A percentile compares a stretch with the other conserved stretches of the same genome.
These are phyloP conservation scores for Forbesichthys agassizii DNA, from an alignment of 2,113 vertebrate genomes.

Conservation along the genomic window DNA sequence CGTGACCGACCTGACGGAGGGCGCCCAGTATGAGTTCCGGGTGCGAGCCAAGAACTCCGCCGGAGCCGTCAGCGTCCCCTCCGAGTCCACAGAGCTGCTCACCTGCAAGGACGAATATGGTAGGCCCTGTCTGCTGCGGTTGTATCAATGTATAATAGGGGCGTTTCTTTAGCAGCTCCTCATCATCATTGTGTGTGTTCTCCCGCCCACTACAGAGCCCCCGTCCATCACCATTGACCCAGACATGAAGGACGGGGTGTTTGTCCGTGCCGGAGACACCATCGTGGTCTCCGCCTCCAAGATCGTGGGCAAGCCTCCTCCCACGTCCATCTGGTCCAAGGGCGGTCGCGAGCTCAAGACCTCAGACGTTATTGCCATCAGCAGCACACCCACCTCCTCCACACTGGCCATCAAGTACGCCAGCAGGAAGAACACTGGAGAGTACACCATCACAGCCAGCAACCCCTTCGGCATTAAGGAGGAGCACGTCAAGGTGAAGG, in stretches of 20 bases:
- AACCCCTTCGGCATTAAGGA: constrained; percentile 97
- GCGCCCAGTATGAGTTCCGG: constrained; percentile 92
- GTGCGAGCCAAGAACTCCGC: constrained; percentile 95
- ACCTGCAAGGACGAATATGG: constrained; percentile 98
- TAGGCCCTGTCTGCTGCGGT: constrained; percentile 66
- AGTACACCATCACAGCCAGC: constrained; percentile 93
- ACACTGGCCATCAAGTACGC: constrained; percentile 90
- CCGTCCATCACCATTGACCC: constrained; percentile 92
- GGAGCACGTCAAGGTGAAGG: constrained; percentile 90
- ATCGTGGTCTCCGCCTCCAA: constrained; percentile 90
- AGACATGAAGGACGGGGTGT: constrained; percentile 91
- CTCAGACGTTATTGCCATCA: constrained; percentile 88
- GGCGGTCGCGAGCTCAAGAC: constrained; percentile 92
- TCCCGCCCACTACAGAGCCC: constrained; percentile 82
- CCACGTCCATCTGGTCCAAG: constrained; percentile 92
- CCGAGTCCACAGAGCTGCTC: constrained; percentile 87
- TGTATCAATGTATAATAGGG: neutral
- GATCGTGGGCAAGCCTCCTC: constrained; percentile 94
- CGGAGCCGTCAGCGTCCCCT: constrained; percentile 91
- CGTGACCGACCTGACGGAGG: constrained; percentile 89
- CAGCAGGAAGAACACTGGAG: constrained; percentile 93
- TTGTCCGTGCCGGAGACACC: constrained; percentile 90
- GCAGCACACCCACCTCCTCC: constrained; percentile 88
- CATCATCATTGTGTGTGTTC: neutral
- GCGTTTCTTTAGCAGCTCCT: neutral